A percentile compares a stretch with the other conserved stretches of the same genome.
These are phyloP conservation scores for Anoplius nigerrimus DNA, from an alignment of 2,888 invertebrate genomes.

Conservation along the genomic window DNA sequence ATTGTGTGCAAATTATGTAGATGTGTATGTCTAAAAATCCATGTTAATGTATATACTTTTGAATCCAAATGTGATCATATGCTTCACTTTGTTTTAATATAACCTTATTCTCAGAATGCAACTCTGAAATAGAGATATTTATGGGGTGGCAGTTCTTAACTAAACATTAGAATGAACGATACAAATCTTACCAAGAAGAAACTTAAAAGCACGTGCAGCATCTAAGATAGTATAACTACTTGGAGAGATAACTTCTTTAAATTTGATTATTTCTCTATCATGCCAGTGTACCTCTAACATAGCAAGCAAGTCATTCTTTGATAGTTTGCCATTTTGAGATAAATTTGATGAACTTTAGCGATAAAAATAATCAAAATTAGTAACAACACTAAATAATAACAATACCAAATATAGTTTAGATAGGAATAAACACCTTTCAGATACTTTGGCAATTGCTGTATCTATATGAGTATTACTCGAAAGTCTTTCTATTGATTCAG, in stretches of 20 bases:
- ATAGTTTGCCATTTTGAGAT: background rate
- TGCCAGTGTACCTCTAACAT: conserved; percentile 22
- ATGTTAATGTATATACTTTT: conserved; percentile 12
- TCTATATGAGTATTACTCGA: background rate
- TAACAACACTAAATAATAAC: background rate
- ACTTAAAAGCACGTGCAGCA: conserved; percentile 14
- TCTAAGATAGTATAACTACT: conserved; percentile 17
- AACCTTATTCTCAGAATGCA: conserved; percentile 16
- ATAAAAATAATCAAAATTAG: background rate
- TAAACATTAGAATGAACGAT: background rate
- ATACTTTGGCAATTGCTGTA: too few species aligned
- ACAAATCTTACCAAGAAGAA: conserved; percentile 30
- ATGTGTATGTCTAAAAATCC: too few species aligned
- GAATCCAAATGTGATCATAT: conserved; percentile 26
- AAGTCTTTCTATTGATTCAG: background rate
- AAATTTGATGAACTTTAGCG: background rate
- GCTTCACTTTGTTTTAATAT: conserved; percentile 25
- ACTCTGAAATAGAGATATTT: conserved; percentile 16
- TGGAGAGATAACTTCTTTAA: conserved; percentile 27
- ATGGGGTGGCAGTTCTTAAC: background rate
- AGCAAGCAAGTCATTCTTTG: conserved; percentile 21
- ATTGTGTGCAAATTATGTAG: too few species aligned
- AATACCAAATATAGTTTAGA: background rate
- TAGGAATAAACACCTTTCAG: background rate
- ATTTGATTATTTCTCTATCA: background rate